phyloP scores from a whole-genome alignment of 2,888 invertebrate species.

The Acleris cristana region DNA sequence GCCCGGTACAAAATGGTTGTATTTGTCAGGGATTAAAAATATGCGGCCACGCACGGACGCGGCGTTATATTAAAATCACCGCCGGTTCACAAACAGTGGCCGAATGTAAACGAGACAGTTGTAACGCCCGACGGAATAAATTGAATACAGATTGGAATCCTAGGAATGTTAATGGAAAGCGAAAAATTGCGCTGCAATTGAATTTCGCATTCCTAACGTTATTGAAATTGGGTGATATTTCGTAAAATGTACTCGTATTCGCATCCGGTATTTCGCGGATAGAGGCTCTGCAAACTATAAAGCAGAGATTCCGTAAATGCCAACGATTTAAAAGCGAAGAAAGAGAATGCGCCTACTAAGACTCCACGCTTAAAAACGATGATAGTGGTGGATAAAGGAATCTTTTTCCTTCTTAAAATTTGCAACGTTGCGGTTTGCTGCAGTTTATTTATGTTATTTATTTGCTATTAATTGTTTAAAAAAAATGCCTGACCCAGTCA shows the following conservation, averaged over 20 bases:
- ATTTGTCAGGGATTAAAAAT: conserved; percentile 45
- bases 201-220: conserved; percentile 57
- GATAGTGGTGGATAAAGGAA: too few species aligned
- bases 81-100: conserved; percentile 45
- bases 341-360: too few species aligned
- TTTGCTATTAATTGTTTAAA: too few species aligned
- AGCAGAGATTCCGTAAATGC: not conserved
- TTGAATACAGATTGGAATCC: conserved; percentile 61
- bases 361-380: too few species aligned
- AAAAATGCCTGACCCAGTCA: too few species aligned
- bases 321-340: too few species aligned
- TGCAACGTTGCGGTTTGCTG: too few species aligned
- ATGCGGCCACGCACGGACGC: conserved; percentile 44
- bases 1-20: not conserved
- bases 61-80: conserved; percentile 51
- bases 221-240: conserved; percentile 57
- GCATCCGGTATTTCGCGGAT: conserved; percentile 6
- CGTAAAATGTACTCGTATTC: conserved; percentile 21
- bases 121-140: conserved; percentile 57
- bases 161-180: conserved; percentile 64
- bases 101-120: conserved; percentile 52
- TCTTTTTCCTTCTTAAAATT: too few species aligned
- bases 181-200: conserved; percentile 54
- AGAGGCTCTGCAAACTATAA: not conserved
- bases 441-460: too few species aligned